Evolutionary conservation across 2,113 vertebrate species (phyloP), one percentile per base, ranked within the genome.

Genomic region (Leuciscus idus): DNA sequence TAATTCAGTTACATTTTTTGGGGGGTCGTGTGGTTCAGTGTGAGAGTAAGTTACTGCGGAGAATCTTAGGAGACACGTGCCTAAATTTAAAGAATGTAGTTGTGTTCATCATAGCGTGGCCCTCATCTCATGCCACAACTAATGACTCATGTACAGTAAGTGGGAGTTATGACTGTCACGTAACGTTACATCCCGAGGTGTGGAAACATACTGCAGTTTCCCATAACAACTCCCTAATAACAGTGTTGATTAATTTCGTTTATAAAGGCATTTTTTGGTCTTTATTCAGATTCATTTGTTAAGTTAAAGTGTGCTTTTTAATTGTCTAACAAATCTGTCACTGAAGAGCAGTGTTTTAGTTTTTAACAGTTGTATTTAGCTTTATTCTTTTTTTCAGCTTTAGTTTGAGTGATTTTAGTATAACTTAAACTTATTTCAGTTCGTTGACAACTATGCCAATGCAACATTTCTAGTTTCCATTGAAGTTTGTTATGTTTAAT

Each of bases 81-180:
- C 3, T 36, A 70, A 10, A 39, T 5, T 4, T 23, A 12, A 39
- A 72, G 8, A 39, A 39, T 72, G 2, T 72, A 39, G 39, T 43
- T 23, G 9, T 23, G 36, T 12, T 72, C 10, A 43, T 39, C 21
- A 21, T 9, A 23, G 8, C 2, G 66, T 39, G 68, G 11, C 36
- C 4, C 36, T 23, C 33, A 10, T 43, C 21, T 23, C 33, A 10
- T 43, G 33, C 4, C 39, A 23, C 59, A 23, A 52, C 48, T 23
- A 17, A 30, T 78, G 76, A 78, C 52, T 59, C 76, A n/a, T 79
- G 21, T 76, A 30, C 43, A 26, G n/a, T 76, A 17, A 74, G 17
- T 5, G 28, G 50, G 8, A 21, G 50, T 3, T 17, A 36, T 23
- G 26, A 33, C 13, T 52, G 13, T 19, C 19, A 23, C 36, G 19